A percentile compares a stretch with the other conserved stretches of the same genome.
phyloP scores from a whole-genome alignment of 2,113 vertebrate genomes.

The Rhadina sibilatrix region DNA sequence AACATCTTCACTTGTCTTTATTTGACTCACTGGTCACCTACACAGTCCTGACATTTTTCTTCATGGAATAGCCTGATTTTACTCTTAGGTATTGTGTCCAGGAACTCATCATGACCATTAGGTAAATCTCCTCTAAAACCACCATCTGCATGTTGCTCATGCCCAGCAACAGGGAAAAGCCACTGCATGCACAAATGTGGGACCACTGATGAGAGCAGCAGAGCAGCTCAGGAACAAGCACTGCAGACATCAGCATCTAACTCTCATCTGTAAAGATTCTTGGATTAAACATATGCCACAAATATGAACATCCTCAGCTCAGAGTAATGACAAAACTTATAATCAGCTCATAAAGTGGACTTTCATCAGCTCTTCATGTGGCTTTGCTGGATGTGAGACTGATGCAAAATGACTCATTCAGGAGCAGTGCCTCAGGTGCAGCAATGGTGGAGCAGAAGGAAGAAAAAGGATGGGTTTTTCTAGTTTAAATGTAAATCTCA shows the following conservation, averaged over 20 bases:
- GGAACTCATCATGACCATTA: accelerated
- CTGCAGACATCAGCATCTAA: neutral
- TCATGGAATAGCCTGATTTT: neutral
- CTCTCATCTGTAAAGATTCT: neutral
- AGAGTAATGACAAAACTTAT: neutral
- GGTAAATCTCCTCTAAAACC: neutral
- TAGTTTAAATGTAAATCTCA: neutral
- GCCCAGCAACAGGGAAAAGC: neutral
- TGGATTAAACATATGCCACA: neutral
- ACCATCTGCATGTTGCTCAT: neutral
- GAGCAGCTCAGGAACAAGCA: neutral
- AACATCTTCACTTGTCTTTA: accelerated
- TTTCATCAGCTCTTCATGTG: neutral
- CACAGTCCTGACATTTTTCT: neutral
- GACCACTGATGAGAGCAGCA: neutral
- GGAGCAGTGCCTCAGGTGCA: neutral
- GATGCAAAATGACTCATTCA: neutral
- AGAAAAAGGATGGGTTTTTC: neutral
- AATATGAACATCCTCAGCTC: neutral
- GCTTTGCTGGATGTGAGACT: neutral
- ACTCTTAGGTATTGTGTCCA: neutral
- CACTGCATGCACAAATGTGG: neutral
- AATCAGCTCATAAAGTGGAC: neutral
- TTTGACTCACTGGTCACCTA: neutral
- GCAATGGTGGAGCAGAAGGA: neutral